These are phyloP conservation scores for Stramonita haemastoma DNA, from an alignment of 2,888 invertebrate genomes.

Conservation along the genomic window DNA sequence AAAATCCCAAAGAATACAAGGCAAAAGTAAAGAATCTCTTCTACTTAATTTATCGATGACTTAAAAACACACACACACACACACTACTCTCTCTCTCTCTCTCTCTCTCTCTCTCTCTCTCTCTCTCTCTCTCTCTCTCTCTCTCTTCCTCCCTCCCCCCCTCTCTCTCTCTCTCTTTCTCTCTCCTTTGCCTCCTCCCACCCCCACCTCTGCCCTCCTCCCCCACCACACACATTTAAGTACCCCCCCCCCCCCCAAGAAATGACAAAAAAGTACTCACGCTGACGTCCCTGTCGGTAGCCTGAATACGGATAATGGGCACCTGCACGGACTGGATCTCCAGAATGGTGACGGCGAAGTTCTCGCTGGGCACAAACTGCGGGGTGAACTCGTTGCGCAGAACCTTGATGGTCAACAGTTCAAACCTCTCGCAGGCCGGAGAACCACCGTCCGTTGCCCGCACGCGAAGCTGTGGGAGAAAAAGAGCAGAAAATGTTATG, in stretches of 20 bases:
- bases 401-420: conserved; percentile 61
- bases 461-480: conserved; percentile 57
- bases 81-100: too few species aligned
- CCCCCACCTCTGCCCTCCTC: too few species aligned
- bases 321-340: conserved; percentile 61
- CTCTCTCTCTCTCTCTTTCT: too few species aligned
- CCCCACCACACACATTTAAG: too few species aligned
- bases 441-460: conserved; percentile 64
- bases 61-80: too few species aligned
- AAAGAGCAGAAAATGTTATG: not conserved
- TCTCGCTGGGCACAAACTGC: conserved; percentile 52
- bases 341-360: conserved; percentile 59
- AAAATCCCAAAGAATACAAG: too few species aligned
- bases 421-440: conserved; percentile 56
- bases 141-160: too few species aligned
- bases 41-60: too few species aligned
- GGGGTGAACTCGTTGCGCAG: conserved; percentile 65
- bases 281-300: conserved; percentile 61
- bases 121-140: too few species aligned
- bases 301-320: conserved; percentile 60
- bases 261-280: conserved; percentile 45
- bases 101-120: too few species aligned
- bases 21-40: too few species aligned
- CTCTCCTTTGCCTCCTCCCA: too few species aligned
- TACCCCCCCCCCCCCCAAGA: not conserved